These are phyloP conservation scores for Nymphicus hollandicus DNA, from an alignment of 2,113 vertebrate genomes.

Conservation along the genomic window DNA sequence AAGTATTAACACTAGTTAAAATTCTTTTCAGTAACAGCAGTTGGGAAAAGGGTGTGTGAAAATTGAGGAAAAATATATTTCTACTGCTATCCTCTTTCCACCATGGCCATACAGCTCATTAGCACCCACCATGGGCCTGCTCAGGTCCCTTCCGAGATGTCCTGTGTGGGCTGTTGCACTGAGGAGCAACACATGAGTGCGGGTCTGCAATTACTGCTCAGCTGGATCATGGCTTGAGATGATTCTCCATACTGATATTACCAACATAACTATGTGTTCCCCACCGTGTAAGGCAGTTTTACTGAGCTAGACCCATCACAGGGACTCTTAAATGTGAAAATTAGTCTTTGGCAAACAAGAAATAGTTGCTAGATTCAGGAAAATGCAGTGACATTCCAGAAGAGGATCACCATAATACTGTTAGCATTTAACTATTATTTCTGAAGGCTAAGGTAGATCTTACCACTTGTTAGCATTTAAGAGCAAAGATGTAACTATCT, in stretches of 20 bases:
- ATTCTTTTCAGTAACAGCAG: neutral
- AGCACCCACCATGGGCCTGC: neutral
- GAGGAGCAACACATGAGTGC: neutral
- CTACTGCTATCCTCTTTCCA: neutral
- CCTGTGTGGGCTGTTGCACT: conserved; percentile 47
- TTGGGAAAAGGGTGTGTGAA: neutral
- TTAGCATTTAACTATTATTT: neutral
- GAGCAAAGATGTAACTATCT: neutral
- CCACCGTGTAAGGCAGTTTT: conserved; percentile 15
- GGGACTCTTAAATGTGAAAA: conserved; percentile 55
- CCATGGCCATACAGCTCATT: neutral
- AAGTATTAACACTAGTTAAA: neutral
- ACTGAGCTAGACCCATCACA: conserved; percentile 23
- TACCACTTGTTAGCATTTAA: neutral
- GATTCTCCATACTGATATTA: neutral
- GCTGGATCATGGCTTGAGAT: conserved; percentile 22
- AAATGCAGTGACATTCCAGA: neutral
- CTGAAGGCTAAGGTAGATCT: neutral
- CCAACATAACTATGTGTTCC: neutral
- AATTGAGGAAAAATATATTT: neutral
- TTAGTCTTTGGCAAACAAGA: conserved; percentile 49
- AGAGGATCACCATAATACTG: neutral
- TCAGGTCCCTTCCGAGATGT: conserved; percentile 11
- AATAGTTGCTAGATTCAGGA: conserved; percentile 30
- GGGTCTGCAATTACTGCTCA: neutral